Evolutionary conservation across 2,888 invertebrate species (phyloP), one percentile per base, ranked within the genome.

Genomic region (Pandemis cinnamomeana): DNA sequence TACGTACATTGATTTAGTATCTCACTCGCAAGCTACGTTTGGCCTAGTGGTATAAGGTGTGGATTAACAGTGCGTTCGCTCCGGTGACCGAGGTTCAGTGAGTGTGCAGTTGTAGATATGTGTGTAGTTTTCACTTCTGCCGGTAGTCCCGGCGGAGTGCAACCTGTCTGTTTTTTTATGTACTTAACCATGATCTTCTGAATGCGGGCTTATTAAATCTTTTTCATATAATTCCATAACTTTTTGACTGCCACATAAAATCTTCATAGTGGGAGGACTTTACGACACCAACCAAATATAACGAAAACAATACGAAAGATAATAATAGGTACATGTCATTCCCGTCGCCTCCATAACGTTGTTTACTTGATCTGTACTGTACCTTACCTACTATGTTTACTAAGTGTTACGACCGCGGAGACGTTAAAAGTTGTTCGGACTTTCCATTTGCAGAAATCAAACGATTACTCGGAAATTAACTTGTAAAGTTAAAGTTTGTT

Each of bases 361-460:
- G 88, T 89, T 87, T 89, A 89, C 73, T 84, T 82, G 82, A 82
- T 82, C 79, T 79, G 27, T 36, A 36, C 3, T 20, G 27, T 36
- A 36, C 27, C 4, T 76, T 81, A 79, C 82, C 84, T 84, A 84
- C 81, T 84, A 79, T 83, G 83, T 84, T 82, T 81, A 78, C 81
- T 79, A 81, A 84, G 78, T 80, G 78, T 80, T 82, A 79, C 82
- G 82, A 79, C 79, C 81, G 82, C 79, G 77, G 78, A 80, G 81
- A 78, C 80, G 78, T 83, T 86, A 86, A 86, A 85, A 84, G 80
- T 83, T 80, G 78, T 82, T 82, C 80, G 78, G 79, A 79, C 79
- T 80, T 82, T 84, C 83, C 84, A 64, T 71, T 27, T 60, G 20
- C 20, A 20, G 63, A 71, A 63, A 73, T 51, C 58, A 51, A 42